These are phyloP conservation scores for Clytia hemisphaerica DNA, from an alignment of 30 jellyfish, hydroid and myxozoan species.

Conservation along the genomic window DNA sequence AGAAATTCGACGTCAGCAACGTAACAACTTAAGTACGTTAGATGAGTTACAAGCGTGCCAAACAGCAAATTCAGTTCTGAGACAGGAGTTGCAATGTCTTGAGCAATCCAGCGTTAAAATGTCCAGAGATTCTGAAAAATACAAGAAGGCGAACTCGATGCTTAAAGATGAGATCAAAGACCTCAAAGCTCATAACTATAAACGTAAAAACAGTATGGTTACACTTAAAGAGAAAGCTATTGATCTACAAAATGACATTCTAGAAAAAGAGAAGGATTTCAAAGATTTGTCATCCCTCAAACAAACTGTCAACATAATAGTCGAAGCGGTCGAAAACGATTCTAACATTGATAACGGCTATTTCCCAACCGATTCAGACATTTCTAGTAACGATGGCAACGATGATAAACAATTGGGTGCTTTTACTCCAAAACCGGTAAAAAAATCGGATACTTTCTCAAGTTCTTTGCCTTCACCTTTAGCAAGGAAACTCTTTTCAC, in stretches of 20 bases:
- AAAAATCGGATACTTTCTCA: no score
- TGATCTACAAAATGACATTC: not conserved
- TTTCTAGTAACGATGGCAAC: not conserved
- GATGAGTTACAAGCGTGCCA: slow-evolving; percentile 63
- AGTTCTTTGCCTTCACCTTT: no score
- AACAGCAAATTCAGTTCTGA: slow-evolving; percentile 40
- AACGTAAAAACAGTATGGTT: slow-evolving; percentile 1
- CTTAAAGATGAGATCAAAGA: slow-evolving; percentile 1
- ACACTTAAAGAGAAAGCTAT: slow-evolving; percentile 7
- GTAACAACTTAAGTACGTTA: slow-evolving; percentile 27
- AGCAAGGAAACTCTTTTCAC: no score
- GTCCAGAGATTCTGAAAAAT: slow-evolving; percentile 2
- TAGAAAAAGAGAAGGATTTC: not conserved
- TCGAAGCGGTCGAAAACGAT: slow-evolving; percentile 12
- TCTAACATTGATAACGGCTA: slow-evolving; percentile 3
- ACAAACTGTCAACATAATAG: slow-evolving; percentile 1
- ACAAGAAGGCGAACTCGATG: not conserved
- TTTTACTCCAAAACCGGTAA: slow-evolving; percentile 3
- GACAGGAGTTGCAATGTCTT: slow-evolving; percentile 32
- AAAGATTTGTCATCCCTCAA: not conserved
- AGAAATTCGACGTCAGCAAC: slow-evolving; percentile 34
- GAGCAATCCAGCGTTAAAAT: slow-evolving; percentile 8
- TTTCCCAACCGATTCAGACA: slow-evolving; percentile 18
- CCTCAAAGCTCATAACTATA: not conserved
- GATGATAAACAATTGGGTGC: slow-evolving; percentile 7